phyloP scores from a whole-genome alignment of 2,113 vertebrate species.

The Hippocampus abdominalis region DNA sequence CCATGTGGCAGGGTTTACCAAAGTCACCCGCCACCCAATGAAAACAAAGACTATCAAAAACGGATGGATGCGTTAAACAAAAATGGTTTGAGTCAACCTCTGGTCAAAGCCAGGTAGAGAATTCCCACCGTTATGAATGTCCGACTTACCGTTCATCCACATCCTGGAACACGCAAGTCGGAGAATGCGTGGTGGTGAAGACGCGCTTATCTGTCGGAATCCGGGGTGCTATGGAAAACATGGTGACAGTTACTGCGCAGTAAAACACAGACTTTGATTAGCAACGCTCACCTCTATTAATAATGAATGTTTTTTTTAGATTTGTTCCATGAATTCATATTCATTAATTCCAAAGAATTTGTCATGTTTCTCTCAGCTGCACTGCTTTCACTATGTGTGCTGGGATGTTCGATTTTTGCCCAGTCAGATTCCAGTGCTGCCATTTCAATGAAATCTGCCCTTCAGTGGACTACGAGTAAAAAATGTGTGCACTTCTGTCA shows the following conservation, averaged over 20 bases:
- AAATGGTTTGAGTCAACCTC: too few species aligned
- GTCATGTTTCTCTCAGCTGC: neutral
- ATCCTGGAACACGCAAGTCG: constrained; percentile 90
- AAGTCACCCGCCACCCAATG: neutral
- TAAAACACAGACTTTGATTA: neutral
- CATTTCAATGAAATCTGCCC: neutral
- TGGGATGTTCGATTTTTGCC: too few species aligned
- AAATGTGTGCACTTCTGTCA: neutral
- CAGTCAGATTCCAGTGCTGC: too few species aligned
- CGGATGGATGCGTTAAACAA: too few species aligned
- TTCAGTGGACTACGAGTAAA: too few species aligned
- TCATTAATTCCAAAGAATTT: too few species aligned
- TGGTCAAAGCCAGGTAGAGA: too few species aligned
- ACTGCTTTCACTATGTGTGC: neutral
- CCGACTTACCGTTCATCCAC: constrained; percentile 84
- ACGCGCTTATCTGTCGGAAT: constrained; percentile 93
- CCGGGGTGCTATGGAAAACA: constrained; percentile 78
- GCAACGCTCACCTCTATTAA: too few species aligned
- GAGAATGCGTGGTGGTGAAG: constrained; percentile 94
- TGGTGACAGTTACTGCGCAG: neutral
- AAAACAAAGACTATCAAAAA: neutral
- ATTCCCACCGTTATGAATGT: neutral
- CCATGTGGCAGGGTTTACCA: too few species aligned
- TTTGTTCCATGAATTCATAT: too few species aligned
- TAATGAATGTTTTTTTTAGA: too few species aligned